These are phyloP conservation scores for Subanguina moxae DNA, from an alignment of 1,140 invertebrate genomes.

Conservation along the genomic window DNA sequence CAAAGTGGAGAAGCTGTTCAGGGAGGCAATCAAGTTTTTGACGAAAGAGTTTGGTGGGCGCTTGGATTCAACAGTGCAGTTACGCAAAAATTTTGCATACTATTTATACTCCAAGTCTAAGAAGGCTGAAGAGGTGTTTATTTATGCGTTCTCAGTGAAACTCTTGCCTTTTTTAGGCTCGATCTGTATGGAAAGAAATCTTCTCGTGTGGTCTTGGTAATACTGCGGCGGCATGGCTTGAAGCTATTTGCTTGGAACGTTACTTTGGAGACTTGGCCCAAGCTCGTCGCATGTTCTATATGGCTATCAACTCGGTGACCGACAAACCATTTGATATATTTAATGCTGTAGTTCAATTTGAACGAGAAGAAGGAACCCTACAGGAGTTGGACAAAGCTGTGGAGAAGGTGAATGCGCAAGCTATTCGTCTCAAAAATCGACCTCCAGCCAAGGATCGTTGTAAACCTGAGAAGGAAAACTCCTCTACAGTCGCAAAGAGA, in stretches of 20 bases:
- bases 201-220: conserved; percentile 16
- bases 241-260: conserved; percentile 37
- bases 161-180: conserved; percentile 29
- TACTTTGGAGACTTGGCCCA: conserved; percentile 33
- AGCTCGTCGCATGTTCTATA: conserved; percentile 39
- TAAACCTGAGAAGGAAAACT: conserved; percentile 2
- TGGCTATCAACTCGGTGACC: conserved; percentile 43
- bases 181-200: conserved; percentile 39
- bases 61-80: conserved; percentile 18
- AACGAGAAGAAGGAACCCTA: conserved; percentile 44
- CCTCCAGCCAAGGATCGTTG: conserved; percentile 2
- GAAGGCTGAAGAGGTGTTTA: conserved; percentile 24
- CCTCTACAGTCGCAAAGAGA: not conserved
- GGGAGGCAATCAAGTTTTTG: conserved; percentile 20
- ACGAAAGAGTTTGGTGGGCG: conserved; percentile 21
- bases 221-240: conserved; percentile 30
- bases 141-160: not conserved
- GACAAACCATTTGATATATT: conserved; percentile 33
- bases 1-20: conserved; percentile 24
- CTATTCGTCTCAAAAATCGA: not conserved
- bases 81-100: conserved; percentile 39
- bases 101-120: conserved; percentile 42
- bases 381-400: conserved; percentile 42
- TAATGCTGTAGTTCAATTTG: conserved; percentile 40
- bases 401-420: conserved; percentile 34